phyloP scores from a whole-genome alignment of 64 coral and sea anemone species.

The Acropora tenuis region DNA sequence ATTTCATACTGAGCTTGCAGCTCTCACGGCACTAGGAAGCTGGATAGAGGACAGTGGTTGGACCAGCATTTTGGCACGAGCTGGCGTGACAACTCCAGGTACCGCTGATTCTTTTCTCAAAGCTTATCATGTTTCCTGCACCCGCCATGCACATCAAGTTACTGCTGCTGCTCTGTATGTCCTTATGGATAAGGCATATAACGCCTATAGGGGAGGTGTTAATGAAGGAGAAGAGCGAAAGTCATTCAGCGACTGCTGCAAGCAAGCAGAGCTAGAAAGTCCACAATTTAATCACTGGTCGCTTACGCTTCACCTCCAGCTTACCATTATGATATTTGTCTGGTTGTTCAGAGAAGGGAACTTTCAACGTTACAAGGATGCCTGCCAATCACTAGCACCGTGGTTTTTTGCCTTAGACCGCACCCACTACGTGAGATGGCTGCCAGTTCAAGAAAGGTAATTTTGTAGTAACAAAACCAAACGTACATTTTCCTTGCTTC shows the following conservation, averaged over 20 bases:
- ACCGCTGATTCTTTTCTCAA: no score
- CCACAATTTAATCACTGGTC: slow-evolving; percentile 65
- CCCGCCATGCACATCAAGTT: slow-evolving; percentile 26
- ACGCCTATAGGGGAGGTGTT: no score
- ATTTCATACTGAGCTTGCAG: slow-evolving; percentile 36
- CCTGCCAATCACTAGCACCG: slow-evolving; percentile 1
- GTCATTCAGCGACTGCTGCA: neutral
- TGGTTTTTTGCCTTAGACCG: slow-evolving; percentile 36
- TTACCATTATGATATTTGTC: slow-evolving; percentile 28
- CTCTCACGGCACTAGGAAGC: slow-evolving; percentile 30
- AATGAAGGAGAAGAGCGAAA: no score
- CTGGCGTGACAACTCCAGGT: no score
- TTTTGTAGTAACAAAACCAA: slow-evolving; percentile 19
- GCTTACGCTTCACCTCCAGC: slow-evolving; percentile 45
- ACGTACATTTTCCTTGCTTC: neutral
- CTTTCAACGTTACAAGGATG: neutral
- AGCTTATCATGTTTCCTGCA: no score
- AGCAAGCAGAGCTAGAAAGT: slow-evolving; percentile 35
- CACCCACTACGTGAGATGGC: slow-evolving; percentile 17
- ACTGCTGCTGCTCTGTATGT: slow-evolving; percentile 34
- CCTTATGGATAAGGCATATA: slow-evolving; percentile 20
- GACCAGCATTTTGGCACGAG: neutral
- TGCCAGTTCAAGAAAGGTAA: slow-evolving; percentile 1
- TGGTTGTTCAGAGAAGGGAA: slow-evolving; percentile 32
- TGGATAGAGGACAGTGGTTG: slow-evolving; percentile 66